Evolutionary conservation across 2,797 vertebrate species (phyloP).

Genomic region (Tachyglossus aculeatus): DNA sequence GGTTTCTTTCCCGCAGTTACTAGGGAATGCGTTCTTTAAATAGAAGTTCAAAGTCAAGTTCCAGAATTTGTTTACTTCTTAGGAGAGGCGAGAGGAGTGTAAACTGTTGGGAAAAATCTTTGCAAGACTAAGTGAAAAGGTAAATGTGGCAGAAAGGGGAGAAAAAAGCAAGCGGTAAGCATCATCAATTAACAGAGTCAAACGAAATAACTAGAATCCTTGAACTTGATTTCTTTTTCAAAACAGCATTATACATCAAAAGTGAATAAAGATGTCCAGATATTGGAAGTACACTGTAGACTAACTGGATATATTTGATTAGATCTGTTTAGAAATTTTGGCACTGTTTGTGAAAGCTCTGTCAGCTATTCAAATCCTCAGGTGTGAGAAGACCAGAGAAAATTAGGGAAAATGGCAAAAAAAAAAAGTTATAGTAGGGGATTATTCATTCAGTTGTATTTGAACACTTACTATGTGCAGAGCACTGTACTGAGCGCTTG

Average conservation of each 20-base stretch:
- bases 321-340: constrained; percentile 14
- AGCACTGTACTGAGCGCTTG: no score
- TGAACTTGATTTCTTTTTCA: constrained; percentile 52
- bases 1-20: no score
- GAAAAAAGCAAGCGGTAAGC: not conserved
- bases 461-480: no score
- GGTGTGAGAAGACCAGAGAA: constrained; percentile 54
- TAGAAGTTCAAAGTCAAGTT: no score
- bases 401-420: constrained; percentile 66
- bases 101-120: no score
- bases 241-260: constrained; percentile 27
- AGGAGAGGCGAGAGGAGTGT: no score
- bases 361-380: constrained; percentile 52
- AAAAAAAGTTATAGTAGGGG: no score
- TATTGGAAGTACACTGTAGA: constrained; percentile 56
- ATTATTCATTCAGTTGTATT: no score
- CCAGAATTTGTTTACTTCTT: no score
- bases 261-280: constrained; percentile 16
- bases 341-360: constrained; percentile 3
- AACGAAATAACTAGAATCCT: constrained; percentile 33
- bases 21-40: no score
- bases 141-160: not conserved
- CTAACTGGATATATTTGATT: constrained; percentile 39
- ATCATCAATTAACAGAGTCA: not conserved
- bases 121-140: not conserved